Conservation (phyloP, 1,140 invertebrate species). For the Aphis craccivora region DNA sequence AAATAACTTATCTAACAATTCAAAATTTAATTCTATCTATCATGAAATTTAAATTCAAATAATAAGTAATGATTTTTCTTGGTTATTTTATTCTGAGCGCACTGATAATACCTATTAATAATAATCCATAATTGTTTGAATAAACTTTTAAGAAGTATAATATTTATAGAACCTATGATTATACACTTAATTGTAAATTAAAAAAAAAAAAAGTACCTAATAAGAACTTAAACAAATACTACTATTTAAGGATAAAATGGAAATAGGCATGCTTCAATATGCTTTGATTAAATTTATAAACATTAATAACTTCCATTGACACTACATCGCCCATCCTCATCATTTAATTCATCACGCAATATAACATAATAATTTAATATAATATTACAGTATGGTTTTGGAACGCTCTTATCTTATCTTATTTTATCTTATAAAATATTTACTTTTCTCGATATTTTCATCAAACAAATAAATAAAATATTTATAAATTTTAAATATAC, state of each 20-base stretch:
- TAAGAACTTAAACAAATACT: not conserved
- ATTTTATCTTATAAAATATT: not conserved
- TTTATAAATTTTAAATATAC: not conserved
- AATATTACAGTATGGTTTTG: not conserved
- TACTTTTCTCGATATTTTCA: not conserved
- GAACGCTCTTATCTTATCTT: too few relatives aligned
- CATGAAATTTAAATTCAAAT: not conserved
- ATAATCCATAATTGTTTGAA: too few relatives aligned
- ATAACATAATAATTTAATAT: not conserved
- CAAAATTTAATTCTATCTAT: not conserved
- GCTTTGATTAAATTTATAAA: not conserved
- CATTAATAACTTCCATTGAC: not conserved
- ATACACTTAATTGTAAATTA: not conserved
- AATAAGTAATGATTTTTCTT: not conserved
- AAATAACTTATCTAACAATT: not conserved
- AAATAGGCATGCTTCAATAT: not conserved
- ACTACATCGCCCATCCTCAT: not conserved
- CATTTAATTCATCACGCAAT: not conserved
- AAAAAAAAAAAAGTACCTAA: not conserved
- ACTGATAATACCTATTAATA: too few relatives aligned
- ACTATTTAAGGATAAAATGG: not conserved
- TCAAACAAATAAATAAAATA: not conserved
- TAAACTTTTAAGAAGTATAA: not conserved
- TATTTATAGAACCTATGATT: not conserved
- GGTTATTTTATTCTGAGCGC: not conserved